phyloP scores from a whole-genome alignment of 2,797 vertebrate species.

The Setipinna tenuifilis region DNA sequence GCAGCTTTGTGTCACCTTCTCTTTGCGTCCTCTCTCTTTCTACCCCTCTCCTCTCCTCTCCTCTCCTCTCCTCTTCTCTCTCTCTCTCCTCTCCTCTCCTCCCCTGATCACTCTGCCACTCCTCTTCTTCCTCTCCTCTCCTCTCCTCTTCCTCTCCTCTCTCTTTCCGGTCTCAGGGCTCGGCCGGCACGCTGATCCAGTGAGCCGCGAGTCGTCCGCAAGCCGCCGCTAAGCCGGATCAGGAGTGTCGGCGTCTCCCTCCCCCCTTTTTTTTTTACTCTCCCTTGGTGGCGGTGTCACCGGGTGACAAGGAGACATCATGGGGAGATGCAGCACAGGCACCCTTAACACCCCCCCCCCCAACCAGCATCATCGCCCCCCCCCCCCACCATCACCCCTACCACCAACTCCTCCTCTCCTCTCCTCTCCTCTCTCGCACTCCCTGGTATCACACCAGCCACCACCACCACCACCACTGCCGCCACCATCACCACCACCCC shows the following conservation, averaged over 20 bases:
- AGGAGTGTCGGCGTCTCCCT: conserved; percentile 44
- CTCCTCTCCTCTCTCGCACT: too few species aligned
- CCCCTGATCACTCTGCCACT: not conserved
- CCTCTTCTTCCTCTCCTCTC: too few species aligned
- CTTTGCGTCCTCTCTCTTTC: conserved; percentile 53
- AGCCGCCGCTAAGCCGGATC: conserved; percentile 59
- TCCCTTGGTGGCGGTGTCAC: conserved; percentile 45
- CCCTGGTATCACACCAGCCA: too few species aligned
- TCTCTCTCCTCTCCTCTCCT: not conserved
- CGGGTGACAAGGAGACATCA: conserved; percentile 26
- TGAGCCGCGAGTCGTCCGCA: conserved; percentile 47
- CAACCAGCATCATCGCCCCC: too few species aligned
- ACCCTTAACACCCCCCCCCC: conserved; percentile 39
- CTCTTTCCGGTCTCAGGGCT: not conserved
- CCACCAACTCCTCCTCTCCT: not conserved
- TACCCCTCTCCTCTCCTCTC: conserved; percentile 41
- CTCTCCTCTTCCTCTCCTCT: too few species aligned
- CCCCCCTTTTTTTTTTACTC: conserved; percentile 23
- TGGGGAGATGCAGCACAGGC: conserved; percentile 33
- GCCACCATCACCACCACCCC: conserved; percentile 36
- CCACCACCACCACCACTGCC: not conserved
- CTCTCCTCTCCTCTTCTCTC: not conserved
- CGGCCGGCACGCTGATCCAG: conserved; percentile 13
- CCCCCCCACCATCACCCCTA: not conserved
- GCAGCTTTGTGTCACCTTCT: conserved; percentile 63